Evolutionary conservation across 2,113 vertebrate species (phyloP).

Genomic region (Hippoglossus stenolepis): DNA sequence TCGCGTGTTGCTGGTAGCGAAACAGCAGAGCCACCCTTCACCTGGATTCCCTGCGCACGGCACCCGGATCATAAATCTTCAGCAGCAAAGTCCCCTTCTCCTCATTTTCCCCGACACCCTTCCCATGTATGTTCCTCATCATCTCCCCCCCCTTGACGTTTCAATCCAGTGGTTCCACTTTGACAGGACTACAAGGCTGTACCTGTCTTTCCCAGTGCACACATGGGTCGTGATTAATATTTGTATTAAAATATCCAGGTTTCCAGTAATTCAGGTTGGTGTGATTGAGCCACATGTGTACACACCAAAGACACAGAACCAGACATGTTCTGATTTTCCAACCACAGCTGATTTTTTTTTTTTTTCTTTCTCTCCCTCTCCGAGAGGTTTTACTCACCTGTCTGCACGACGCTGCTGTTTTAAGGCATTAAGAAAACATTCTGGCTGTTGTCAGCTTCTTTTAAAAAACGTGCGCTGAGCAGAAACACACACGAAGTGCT

Average conservation of each 20-base stretch:
- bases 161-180: conserved; percentile 32
- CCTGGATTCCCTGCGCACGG: conserved; percentile 50
- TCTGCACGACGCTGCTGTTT: conserved; percentile 58
- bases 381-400: conserved; percentile 67
- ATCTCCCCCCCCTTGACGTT: conserved; percentile 15
- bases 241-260: conserved; percentile 27
- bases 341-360: conserved; percentile 1
- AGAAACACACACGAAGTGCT: conserved; percentile 51
- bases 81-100: no score
- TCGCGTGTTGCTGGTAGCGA: conserved; percentile 22
- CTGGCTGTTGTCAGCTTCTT: conserved; percentile 72
- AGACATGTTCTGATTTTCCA: conserved; percentile 46
- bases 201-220: conserved; percentile 27
- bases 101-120: conserved; percentile 15
- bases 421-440: conserved; percentile 71
- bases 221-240: conserved; percentile 47
- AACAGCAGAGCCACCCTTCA: conserved; percentile 48
- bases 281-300: conserved; percentile 12
- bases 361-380: background rate
- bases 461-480: conserved; percentile 57
- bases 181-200: conserved; percentile 37
- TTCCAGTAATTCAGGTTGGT: conserved; percentile 3
- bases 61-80: conserved; percentile 45
- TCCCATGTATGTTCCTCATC: conserved; percentile 18
- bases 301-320: conserved; percentile 33